Conservation (phyloP, 2,113 vertebrate species). For the Argyrosomus japonicus region DNA sequence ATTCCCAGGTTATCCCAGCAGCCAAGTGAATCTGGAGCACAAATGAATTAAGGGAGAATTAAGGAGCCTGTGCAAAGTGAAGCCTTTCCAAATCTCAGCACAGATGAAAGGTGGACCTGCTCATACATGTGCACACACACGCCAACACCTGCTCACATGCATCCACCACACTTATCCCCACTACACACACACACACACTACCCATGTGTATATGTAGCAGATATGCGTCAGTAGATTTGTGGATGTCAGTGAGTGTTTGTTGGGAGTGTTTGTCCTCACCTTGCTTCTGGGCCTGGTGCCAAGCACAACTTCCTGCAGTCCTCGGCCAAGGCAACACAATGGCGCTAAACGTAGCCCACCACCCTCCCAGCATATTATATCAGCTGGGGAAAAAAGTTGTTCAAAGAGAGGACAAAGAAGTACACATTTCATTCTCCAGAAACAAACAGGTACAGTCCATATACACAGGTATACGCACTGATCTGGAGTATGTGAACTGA, state of each 20-base stretch:
- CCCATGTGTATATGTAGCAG: not conserved
- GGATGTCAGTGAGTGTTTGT: constrained; percentile 54
- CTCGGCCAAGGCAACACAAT: constrained; percentile 56
- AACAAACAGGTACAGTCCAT: constrained; percentile 10
- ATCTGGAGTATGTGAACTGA: not conserved
- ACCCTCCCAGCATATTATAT: constrained; percentile 87
- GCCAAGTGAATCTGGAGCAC: constrained; percentile 91
- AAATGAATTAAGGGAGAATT: constrained; percentile 95
- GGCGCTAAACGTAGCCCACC: constrained; percentile 87
- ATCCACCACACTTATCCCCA: constrained; percentile 3
- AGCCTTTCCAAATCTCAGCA: constrained; percentile 90
- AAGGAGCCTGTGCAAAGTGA: constrained; percentile 89
- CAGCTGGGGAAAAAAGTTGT: constrained; percentile 88
- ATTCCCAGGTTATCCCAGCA: constrained; percentile 91
- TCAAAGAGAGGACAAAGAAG: constrained; percentile 75
- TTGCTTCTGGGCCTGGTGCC: constrained; percentile 73
- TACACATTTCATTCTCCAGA: not conserved
- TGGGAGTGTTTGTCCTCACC: constrained; percentile 74
- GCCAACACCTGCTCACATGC: constrained; percentile 21
- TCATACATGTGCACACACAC: constrained; percentile 18
- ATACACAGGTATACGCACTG: not conserved
- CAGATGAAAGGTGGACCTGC: constrained; percentile 88
- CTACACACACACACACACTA: constrained; percentile 1
- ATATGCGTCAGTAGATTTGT: constrained; percentile 50
- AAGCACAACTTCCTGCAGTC: constrained; percentile 69